phyloP scores from a whole-genome alignment of 2,113 vertebrate species.

The Stictonetta naevosa region DNA sequence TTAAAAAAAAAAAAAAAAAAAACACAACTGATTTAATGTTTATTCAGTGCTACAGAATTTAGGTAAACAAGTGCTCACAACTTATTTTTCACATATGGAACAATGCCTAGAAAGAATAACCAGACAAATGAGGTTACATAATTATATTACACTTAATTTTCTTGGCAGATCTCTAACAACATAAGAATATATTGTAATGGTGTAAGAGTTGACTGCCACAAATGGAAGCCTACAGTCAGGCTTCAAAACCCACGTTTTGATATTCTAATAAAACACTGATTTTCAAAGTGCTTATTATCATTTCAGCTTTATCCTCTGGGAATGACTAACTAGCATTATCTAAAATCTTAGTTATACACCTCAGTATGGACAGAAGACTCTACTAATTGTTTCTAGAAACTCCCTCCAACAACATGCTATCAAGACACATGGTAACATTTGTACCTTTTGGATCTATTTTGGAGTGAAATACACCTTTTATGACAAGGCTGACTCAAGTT shows the following conservation, averaged over 20 bases:
- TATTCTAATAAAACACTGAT: background rate
- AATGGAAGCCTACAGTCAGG: background rate
- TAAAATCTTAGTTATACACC: background rate
- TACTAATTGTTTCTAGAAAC: background rate
- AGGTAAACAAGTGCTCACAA: background rate
- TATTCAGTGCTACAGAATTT: background rate
- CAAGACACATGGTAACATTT: background rate
- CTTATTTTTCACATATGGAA: background rate
- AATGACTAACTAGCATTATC: background rate
- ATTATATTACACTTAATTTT: background rate
- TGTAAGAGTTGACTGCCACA: background rate
- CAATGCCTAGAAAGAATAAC: background rate
- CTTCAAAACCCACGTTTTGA: background rate
- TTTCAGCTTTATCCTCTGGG: background rate
- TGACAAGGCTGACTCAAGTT: background rate
- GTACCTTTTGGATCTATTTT: background rate
- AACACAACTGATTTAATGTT: background rate
- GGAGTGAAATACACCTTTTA: background rate
- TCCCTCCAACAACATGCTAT: background rate
- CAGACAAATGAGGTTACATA: background rate
- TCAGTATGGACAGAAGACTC: background rate
- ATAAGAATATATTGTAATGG: background rate
- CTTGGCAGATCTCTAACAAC: background rate
- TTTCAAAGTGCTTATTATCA: background rate
- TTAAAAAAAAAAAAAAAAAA: background rate